These are phyloP conservation scores for Lophius americanus DNA, from an alignment of 2,797 vertebrate species.

Conservation along the genomic window DNA sequence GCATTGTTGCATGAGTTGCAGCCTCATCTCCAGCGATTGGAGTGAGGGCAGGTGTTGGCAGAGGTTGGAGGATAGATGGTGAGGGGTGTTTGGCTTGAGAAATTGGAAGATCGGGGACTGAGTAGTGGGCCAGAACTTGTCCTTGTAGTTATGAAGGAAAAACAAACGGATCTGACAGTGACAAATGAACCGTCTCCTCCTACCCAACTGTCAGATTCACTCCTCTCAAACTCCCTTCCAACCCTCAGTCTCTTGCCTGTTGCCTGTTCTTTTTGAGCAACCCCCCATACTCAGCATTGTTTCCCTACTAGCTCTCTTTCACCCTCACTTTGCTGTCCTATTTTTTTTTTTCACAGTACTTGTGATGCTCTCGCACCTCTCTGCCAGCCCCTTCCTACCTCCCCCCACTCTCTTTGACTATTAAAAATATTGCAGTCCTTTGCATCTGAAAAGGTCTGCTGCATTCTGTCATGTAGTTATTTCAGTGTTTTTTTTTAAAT, in stretches of 20 bases:
- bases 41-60: constrained; percentile 72
- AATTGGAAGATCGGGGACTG: constrained; percentile 48
- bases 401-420: constrained; percentile 30
- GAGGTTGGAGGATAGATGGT: constrained; percentile 69
- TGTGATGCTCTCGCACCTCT: constrained; percentile 48
- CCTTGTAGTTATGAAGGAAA: constrained; percentile 82
- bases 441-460: constrained; percentile 41
- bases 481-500: constrained; percentile 38
- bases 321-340: constrained; percentile 41
- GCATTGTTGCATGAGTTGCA: constrained; percentile 56
- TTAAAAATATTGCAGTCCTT: constrained; percentile 30
- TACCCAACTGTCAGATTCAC: constrained; percentile 76
- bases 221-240: constrained; percentile 66
- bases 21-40: constrained; percentile 57
- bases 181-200: constrained; percentile 81
- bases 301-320: constrained; percentile 63
- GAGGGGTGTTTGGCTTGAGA: constrained; percentile 69
- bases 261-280: constrained; percentile 54
- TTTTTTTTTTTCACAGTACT: constrained; percentile 55
- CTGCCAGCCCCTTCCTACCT: constrained; percentile 45
- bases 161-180: constrained; percentile 84
- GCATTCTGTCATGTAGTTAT: constrained; percentile 34
- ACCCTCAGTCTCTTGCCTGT: constrained; percentile 46
- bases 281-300: constrained; percentile 49
- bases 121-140: constrained; percentile 69